Percentiles rank a stretch among this genome's conserved stretches.
Evolutionary conservation across 2,888 invertebrate genomes (phyloP).

Genomic region (Limnephilus auricula): DNA sequence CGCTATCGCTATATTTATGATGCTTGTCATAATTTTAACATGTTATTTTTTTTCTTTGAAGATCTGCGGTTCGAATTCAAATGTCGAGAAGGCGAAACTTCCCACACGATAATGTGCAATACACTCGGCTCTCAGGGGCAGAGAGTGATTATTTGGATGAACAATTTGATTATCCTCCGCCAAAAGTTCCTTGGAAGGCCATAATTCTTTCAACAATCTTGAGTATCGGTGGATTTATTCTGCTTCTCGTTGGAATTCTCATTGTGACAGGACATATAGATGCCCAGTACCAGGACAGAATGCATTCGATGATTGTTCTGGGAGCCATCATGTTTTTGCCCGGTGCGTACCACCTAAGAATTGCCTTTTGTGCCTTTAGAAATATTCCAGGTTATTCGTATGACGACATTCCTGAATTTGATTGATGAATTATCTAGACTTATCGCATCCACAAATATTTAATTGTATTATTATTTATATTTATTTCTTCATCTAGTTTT

Average conservation of each 20-base stretch:
- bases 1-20: background rate
- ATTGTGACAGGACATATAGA: conserved; percentile 90
- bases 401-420: conserved; percentile 93
- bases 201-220: conserved; percentile 86
- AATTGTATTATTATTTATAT: background rate
- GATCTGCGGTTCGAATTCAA: background rate
- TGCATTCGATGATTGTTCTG: conserved; percentile 93
- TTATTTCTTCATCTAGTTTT: background rate
- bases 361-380: conserved; percentile 91
- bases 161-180: conserved; percentile 82
- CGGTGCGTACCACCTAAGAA: conserved; percentile 92
- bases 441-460: background rate
- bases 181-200: conserved; percentile 91
- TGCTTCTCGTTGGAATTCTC: conserved; percentile 82
- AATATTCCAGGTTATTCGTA: conserved; percentile 91
- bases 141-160: conserved; percentile 84
- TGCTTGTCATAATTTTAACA: background rate
- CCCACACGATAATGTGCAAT: conserved; percentile 52
- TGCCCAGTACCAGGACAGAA: conserved; percentile 89
- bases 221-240: conserved; percentile 85
- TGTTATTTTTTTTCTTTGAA: background rate
- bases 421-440: conserved; percentile 71
- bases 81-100: conserved; percentile 56
- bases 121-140: conserved; percentile 69
- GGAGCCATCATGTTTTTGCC: conserved; percentile 94